phyloP scores from a whole-genome alignment of 2,797 vertebrate genomes.

The Halcyon smyrnensis region DNA sequence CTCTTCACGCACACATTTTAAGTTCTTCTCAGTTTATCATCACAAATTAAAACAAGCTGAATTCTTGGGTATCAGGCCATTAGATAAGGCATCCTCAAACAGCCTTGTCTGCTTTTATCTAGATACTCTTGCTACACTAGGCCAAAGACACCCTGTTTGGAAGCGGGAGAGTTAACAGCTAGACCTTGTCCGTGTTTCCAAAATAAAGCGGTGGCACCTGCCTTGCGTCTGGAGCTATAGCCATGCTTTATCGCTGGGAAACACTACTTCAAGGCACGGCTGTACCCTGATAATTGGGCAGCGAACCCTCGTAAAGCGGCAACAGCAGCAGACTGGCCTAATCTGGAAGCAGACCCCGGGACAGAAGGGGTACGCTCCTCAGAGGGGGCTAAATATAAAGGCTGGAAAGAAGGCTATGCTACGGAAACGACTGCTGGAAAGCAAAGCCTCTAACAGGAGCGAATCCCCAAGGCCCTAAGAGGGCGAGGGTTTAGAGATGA shows the following conservation, averaged over 20 bases:
- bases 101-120: neutral
- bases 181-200: constrained; percentile 15
- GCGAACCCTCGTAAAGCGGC: neutral
- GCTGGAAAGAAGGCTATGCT: neutral
- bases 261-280: neutral
- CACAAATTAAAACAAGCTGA: neutral
- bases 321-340: neutral
- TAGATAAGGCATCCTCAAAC: neutral
- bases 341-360: neutral
- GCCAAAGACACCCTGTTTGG: neutral
- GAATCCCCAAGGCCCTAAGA: neutral
- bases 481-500: neutral
- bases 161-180: neutral
- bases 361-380: too few species aligned
- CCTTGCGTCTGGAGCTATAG: neutral
- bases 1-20: neutral
- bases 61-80: neutral
- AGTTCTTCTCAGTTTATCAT: neutral
- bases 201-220: neutral
- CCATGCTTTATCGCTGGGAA: neutral
- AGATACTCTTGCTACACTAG: neutral
- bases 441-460: neutral
- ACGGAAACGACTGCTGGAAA: neutral
- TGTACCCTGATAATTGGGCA: neutral
- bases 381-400: neutral